Evolutionary conservation across 2,113 vertebrate genomes (phyloP).

Genomic region (Symphodus melops): DNA sequence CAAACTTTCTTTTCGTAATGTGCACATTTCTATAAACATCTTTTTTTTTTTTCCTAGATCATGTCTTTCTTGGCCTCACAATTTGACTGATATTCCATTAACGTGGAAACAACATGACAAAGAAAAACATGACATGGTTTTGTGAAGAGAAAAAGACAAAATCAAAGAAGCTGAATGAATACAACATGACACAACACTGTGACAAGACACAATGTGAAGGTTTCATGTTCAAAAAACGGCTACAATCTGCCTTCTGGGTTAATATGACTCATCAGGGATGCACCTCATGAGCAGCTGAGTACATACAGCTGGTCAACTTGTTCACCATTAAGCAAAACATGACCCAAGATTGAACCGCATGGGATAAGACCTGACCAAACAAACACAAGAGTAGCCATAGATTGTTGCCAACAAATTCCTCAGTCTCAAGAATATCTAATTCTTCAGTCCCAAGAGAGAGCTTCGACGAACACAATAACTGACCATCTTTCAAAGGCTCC

Average conservation of each 20-base stretch:
- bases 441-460: background rate
- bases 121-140: background rate
- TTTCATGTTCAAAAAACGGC: too few species aligned
- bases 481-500: slow-evolving; percentile 1
- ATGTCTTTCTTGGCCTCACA: background rate
- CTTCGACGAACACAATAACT: slow-evolving; percentile 15
- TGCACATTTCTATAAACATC: too few species aligned
- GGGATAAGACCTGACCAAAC: slow-evolving; percentile 2
- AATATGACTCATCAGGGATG: background rate
- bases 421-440: slow-evolving; percentile 10
- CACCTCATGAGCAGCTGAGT: slow-evolving; percentile 25
- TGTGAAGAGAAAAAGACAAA: background rate
- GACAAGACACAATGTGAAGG: background rate
- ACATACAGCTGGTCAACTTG: slow-evolving; percentile 11
- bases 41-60: too few species aligned
- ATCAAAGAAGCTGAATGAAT: slow-evolving; percentile 5
- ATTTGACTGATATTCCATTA: background rate
- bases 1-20: too few species aligned
- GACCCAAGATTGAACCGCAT: background rate
- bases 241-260: background rate
- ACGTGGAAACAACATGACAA: background rate
- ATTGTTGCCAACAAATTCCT: background rate
- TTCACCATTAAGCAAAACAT: slow-evolving; percentile 12
- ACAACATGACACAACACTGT: background rate
- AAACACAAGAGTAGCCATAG: background rate